Conservation (phyloP, 1,140 invertebrate species). For the Aphelinus certus region DNA sequence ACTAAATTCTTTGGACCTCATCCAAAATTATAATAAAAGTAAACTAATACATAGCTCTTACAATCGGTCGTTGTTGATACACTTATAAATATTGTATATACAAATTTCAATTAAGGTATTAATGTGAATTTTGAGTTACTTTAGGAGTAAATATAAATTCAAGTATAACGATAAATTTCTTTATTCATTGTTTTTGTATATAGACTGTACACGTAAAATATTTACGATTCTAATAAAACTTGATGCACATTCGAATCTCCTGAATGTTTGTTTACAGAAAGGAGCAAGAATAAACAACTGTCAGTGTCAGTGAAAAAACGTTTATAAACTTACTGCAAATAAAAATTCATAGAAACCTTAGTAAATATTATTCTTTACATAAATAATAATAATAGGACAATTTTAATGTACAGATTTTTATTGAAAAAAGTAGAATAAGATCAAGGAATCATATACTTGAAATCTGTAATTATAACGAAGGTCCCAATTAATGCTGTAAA, state of each 20-base stretch:
- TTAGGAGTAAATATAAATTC: slow-evolving; percentile 21
- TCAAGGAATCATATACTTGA: neutral
- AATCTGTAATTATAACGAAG: neutral
- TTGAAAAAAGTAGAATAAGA: slow-evolving; percentile 2
- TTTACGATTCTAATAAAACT: slow-evolving; percentile 45
- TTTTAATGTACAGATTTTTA: slow-evolving; percentile 10
- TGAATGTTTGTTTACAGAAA: slow-evolving; percentile 13
- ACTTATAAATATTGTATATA: too few species aligned
- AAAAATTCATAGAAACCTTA: slow-evolving; percentile 26
- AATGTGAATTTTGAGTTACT: slow-evolving; percentile 26
- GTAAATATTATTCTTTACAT: slow-evolving; percentile 8
- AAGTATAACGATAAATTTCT: slow-evolving; percentile 41
- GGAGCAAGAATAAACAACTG: slow-evolving; percentile 10
- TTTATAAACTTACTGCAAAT: slow-evolving; percentile 27
- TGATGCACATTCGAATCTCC: slow-evolving; percentile 36
- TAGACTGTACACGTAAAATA: slow-evolving; percentile 44
- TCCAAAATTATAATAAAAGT: slow-evolving; percentile 52
- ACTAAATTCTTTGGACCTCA: slow-evolving; percentile 55
- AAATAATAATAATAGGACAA: slow-evolving; percentile 10
- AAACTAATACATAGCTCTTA: slow-evolving; percentile 27
- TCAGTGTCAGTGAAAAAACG: slow-evolving; percentile 1
- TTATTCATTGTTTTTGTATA: slow-evolving; percentile 37
- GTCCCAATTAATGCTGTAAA: too few species aligned
- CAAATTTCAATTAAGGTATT: neutral
- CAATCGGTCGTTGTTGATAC: too few species aligned